Base-by-base conservation (phyloP, 2,797 vertebrate species). In the Megaceryle alcyon region DNA sequence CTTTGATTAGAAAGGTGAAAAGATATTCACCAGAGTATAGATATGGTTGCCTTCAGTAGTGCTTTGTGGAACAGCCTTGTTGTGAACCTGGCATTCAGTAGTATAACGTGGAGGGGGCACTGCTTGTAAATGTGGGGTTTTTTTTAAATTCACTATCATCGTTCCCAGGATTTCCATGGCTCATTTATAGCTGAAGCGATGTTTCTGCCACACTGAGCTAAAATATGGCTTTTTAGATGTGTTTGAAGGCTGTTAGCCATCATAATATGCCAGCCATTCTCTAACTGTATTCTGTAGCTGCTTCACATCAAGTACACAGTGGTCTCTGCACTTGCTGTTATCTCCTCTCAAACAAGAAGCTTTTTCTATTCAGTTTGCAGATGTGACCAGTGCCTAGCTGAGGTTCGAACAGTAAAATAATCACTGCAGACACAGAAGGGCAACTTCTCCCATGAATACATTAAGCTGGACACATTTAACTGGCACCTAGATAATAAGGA, bases 401-500 rank as follows among this genome's bases (percentile, higher is more conserved):
- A 85, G 56, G 46, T 84, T 64, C 17, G 44, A 3, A 49, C 63
- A 28, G 43, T 18, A 63, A 73, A 77, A 91, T 77, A 82, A 88
- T 26, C 18, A 28, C 61, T 66, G 22, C 48, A 57, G 80, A 73
- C 43, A 49, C 82, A 73, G 51, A 82, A 84, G 57, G 53, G 29
- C 60, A 49, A 44, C 84, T 95, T 96, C 48, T 83, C 77, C 76
- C 10, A 4, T 54, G 78, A 89, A 78, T 65, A 65, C 57, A 22
- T 85, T 41, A 39, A 85, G 82, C 92, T 93, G 92, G 93, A 92
- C 91, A 78, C 86, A 84, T 94, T 96, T 94, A 93, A 77, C 93
- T 97, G 96, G 91, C 94, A 94, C 44, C 19, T 49, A 92, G 88
- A 89, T 94, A 97, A 97, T 94, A 94, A 88, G 93, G 88, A 93